Evolutionary conservation across 2,888 invertebrate species (phyloP), one percentile per base, ranked within the genome.

Genomic region (Dastarcus helophoroides): DNA sequence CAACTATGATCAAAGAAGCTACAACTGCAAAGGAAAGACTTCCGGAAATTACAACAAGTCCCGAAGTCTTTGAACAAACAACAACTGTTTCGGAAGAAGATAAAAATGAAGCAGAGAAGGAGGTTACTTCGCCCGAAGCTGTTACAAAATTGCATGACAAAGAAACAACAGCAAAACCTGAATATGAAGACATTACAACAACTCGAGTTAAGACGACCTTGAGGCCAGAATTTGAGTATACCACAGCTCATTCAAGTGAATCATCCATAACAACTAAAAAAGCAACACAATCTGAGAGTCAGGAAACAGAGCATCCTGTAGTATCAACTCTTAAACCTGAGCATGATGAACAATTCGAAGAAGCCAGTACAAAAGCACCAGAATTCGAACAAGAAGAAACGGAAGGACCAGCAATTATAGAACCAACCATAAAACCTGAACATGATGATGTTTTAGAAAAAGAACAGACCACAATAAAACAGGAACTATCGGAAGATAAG

Each of bases 61-160:
- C 32, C 28, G 35, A 36, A 19, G 30, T 28, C 22, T 31, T 38
- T 30, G 38, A 42, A 33, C 14, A 32, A 28, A 26, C 19, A 21
- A 29, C 11, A 11, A 31, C 26, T 14, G 21, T 30, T 29, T 24
- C 16, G 12, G 25, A 28, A 21, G 26, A 22, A 33, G 14, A 36
- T 26, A 28, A 25, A 26, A 22, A 10, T 11, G 21, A 11, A 36
- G 19, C 33, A 14, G 31, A 16, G 13, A 13, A 24, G 30, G 16
- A n/a, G 26, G 15, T 12, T 8, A 13, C 16, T 14, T 28, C 5
- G 14, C 16, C 10, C 16, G 14, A 21, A 30, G 14, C 26, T 12
- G 9, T 12, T 13, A 13, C 9, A 7, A n/a, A 17, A 17, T 6
- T 7, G 19, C 19, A 17, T 17, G 19, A 17, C n/a, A 17, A 6